Conservation (phyloP, 2,797 vertebrate species). For the Scleropages formosus region DNA sequence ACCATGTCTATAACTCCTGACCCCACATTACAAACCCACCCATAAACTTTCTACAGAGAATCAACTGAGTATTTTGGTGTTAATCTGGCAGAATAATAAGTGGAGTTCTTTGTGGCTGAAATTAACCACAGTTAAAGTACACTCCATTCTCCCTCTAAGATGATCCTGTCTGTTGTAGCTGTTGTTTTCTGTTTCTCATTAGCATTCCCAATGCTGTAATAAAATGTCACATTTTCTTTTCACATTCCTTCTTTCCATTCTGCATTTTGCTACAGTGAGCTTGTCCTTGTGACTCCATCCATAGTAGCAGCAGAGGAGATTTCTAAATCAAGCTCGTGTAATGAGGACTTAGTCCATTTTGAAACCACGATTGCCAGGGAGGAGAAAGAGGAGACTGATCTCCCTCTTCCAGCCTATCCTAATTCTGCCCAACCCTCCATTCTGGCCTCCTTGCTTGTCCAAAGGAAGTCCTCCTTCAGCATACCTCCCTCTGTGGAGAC, state of each 20-base stretch:
- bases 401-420: not conserved
- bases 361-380: not conserved
- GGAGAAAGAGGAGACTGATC: not conserved
- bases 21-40: too few species aligned
- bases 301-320: not conserved
- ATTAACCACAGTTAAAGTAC: slow-evolving; percentile 1
- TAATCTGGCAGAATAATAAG: not conserved
- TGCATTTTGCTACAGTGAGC: slow-evolving; percentile 41
- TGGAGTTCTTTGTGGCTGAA: not conserved
- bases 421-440: slow-evolving; percentile 56
- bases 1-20: too few species aligned
- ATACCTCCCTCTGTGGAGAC: slow-evolving; percentile 71
- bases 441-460: slow-evolving; percentile 62
- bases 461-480: slow-evolving; percentile 57
- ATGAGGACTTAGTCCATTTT: not conserved
- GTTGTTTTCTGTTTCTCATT: slow-evolving; percentile 9
- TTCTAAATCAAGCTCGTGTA: not conserved
- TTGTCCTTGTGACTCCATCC: not conserved
- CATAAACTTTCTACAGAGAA: too few species aligned
- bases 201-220: not conserved
- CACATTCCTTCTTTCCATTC: slow-evolving; percentile 42
- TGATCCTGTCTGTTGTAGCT: not conserved
- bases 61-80: not conserved
- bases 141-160: not conserved
- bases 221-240: slow-evolving; percentile 8